Evolutionary conservation across 2,797 vertebrate species (phyloP).

Genomic region (Carduelis carduelis): DNA sequence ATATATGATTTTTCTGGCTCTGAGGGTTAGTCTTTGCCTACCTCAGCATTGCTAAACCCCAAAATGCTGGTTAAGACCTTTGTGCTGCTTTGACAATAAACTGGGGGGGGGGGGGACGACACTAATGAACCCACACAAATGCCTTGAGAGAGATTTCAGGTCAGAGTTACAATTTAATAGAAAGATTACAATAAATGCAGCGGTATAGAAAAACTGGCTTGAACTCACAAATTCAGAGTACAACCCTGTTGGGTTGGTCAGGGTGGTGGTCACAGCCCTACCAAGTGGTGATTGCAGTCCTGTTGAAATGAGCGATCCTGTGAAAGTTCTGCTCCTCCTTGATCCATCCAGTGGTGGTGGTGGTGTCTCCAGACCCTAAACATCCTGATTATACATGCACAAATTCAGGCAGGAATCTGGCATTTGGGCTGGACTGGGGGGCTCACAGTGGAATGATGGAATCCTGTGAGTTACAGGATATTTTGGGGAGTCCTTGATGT

Average conservation of each 20-base stretch:
- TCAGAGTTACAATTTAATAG: neutral
- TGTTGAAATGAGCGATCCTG: neutral
- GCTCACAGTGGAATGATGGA: neutral
- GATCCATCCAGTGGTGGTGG: neutral
- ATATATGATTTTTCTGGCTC: neutral
- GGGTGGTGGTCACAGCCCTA: neutral
- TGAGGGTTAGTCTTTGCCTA: neutral
- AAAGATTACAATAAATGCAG: neutral
- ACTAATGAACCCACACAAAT: neutral
- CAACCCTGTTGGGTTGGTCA: neutral
- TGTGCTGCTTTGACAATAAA: neutral
- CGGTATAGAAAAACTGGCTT: neutral
- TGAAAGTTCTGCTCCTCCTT: neutral
- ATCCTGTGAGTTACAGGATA: neutral
- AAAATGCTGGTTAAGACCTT: neutral
- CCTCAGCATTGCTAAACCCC: neutral
- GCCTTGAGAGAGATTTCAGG: neutral
- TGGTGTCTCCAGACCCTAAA: neutral
- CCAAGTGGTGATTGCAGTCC: neutral
- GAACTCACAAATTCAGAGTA: neutral
- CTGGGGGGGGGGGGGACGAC: too few species aligned
- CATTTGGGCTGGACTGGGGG: rapidly evolving
- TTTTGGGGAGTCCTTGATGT: neutral
- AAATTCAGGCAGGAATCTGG: neutral
- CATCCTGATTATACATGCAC: rapidly evolving